Conservation (phyloP, 2,113 vertebrate genomes). For the Apus apus region DNA sequence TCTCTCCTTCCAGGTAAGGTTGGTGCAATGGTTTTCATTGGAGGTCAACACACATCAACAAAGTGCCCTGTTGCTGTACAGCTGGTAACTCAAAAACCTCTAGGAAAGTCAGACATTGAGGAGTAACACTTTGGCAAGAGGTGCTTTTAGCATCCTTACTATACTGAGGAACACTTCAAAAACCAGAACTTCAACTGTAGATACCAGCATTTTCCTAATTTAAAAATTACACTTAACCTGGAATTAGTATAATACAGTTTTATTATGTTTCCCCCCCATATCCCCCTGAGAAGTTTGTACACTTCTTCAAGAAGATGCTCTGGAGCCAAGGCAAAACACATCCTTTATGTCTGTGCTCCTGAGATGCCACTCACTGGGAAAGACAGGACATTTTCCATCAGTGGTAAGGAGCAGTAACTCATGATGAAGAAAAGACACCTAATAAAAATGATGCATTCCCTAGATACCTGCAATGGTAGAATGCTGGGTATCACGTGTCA, state of each 20-base stretch:
- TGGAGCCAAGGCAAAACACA: background rate
- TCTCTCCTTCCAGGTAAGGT: background rate
- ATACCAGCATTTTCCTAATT: background rate
- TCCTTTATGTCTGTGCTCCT: background rate
- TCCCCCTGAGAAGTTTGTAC: background rate
- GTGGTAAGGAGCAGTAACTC: background rate
- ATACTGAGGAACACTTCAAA: background rate
- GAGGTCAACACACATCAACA: accelerated
- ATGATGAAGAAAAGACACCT: background rate
- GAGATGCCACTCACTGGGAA: background rate
- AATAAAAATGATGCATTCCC: background rate
- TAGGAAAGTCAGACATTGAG: background rate
- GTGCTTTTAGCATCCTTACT: background rate
- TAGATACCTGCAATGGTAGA: accelerated
- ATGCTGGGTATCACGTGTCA: accelerated
- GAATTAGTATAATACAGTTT: background rate
- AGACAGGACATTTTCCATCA: background rate
- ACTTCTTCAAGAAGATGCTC: background rate
- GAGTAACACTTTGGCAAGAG: background rate
- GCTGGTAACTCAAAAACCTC: background rate
- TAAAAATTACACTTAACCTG: background rate
- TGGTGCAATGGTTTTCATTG: background rate
- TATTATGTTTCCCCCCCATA: too few species aligned
- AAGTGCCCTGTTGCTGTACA: background rate
- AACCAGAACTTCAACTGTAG: background rate